Percentiles rank a stretch among this genome's conserved stretches.
Evolutionary conservation across 2,888 invertebrate species (phyloP).

Genomic region (Tubulanus polymorphus): DNA sequence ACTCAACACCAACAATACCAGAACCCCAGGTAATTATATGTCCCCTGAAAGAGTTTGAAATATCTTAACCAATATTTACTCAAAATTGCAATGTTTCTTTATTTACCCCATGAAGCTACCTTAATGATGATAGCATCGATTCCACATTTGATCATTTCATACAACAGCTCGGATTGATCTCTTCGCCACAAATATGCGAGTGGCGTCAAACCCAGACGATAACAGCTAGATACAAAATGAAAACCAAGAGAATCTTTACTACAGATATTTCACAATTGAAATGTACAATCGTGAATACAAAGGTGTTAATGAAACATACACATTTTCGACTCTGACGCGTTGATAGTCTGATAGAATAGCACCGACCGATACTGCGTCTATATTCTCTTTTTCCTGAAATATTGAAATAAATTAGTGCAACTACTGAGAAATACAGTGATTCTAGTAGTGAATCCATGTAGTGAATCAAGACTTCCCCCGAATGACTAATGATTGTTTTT

Average conservation of each 20-base stretch:
- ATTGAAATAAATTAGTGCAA: too few species aligned
- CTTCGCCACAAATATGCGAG: conserved; percentile 94
- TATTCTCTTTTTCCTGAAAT: conserved; percentile 50
- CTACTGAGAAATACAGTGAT: neutral
- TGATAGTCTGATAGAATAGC: conserved; percentile 99
- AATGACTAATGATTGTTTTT: too few species aligned
- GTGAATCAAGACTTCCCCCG: too few species aligned
- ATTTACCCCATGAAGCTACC: conserved; percentile 87
- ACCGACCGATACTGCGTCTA: conserved; percentile 94
- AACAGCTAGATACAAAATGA: conserved; percentile 64
- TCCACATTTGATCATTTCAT: conserved; percentile 93
- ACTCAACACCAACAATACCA: too few species aligned
- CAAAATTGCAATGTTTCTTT: too few species aligned
- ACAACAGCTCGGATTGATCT: conserved; percentile 87
- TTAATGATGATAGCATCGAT: conserved; percentile 95
- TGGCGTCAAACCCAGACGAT: conserved; percentile 79
- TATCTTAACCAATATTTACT: too few species aligned
- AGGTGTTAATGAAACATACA: conserved; percentile 81
- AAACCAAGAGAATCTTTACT: neutral
- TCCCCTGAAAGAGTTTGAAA: too few species aligned
- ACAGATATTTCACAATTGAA: neutral
- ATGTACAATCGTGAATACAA: neutral
- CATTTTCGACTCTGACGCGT: conserved; percentile 93
- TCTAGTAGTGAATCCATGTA: neutral
- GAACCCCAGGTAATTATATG: too few species aligned